Conservation (phyloP, 2,888 invertebrate species). For the Drosophila fungiperda region DNA sequence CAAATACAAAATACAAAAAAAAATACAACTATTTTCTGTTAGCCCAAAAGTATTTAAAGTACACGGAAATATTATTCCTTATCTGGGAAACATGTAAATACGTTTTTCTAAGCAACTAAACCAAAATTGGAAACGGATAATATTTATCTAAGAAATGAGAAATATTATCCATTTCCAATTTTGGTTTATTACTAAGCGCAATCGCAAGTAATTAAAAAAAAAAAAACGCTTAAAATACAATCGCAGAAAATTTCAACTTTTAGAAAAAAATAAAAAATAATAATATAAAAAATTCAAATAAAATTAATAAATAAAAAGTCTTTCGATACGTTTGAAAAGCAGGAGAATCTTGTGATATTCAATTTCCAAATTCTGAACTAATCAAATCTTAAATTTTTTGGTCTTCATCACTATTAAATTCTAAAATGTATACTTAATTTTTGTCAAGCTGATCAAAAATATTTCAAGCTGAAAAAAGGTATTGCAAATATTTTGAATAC, state of each 20-base stretch:
- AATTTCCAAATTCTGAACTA: neutral
- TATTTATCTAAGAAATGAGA: no score
- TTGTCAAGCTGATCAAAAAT: neutral
- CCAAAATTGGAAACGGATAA: no score
- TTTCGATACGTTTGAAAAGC: neutral
- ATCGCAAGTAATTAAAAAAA: neutral
- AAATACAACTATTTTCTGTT: neutral
- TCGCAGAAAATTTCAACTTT: neutral
- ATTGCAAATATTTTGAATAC: neutral
- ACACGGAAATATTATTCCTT: neutral
- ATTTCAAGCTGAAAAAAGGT: neutral
- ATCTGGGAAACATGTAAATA: neutral
- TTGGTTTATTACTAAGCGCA: neutral
- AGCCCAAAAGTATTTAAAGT: neutral
- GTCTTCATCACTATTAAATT: neutral
- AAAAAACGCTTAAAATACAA: neutral
- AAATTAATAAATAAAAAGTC: neutral
- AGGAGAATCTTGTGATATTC: neutral
- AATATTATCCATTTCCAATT: neutral
- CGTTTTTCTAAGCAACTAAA: neutral
- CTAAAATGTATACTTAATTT: neutral
- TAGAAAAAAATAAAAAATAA: no score
- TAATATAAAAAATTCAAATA: neutral
- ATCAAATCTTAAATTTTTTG: neutral
- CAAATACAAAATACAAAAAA: neutral